Evolutionary conservation across 2,797 vertebrate species (phyloP).

Genomic region (Ispidina lecontei): DNA sequence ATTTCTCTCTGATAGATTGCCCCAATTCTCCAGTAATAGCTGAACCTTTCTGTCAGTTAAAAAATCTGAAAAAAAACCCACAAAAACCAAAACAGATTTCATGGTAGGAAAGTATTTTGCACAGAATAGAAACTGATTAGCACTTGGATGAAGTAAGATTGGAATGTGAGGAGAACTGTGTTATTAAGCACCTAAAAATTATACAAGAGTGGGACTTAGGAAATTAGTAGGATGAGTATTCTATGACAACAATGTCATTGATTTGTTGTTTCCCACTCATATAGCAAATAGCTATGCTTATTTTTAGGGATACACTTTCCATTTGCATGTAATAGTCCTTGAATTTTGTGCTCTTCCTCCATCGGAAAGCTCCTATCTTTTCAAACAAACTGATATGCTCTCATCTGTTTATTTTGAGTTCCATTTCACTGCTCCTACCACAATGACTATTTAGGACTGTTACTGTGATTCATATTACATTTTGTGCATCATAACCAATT

Average conservation of each 20-base stretch:
- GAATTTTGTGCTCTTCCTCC: neutral
- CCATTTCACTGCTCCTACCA: neutral
- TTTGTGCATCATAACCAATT: neutral
- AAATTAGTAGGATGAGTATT: neutral
- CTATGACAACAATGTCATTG: neutral
- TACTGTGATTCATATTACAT: constrained; percentile 10
- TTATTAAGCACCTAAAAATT: neutral
- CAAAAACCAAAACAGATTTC: neutral
- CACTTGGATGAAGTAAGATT: rapidly evolving
- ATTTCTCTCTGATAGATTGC: neutral
- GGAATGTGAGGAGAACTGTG: neutral
- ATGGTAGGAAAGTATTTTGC: neutral
- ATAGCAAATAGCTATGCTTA: neutral
- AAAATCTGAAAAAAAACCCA: neutral
- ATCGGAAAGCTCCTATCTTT: neutral
- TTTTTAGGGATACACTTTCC: neutral
- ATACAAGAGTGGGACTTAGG: neutral
- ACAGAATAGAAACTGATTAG: neutral
- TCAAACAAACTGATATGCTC: neutral
- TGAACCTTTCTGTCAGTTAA: neutral
- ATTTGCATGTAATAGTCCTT: neutral
- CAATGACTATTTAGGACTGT: neutral
- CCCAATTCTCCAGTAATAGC: neutral
- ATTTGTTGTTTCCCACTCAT: neutral
- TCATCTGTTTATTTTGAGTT: constrained; percentile 35